Base-by-base conservation (phyloP, 2,113 vertebrate species). In the Eonycteris spelaea region DNA sequence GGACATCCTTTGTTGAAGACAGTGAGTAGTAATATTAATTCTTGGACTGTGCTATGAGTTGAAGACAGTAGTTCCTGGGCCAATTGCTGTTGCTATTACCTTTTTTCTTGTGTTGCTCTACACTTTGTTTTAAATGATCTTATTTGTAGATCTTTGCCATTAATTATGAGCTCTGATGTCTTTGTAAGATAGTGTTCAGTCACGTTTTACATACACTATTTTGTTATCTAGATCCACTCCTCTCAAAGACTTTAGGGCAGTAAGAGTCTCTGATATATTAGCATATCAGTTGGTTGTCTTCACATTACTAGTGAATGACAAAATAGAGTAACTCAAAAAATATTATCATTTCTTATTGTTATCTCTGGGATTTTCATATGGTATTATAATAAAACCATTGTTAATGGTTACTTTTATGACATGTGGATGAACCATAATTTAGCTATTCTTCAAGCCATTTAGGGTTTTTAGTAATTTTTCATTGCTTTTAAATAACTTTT, bases 241-340 rank as follows among this genome's bases (percentile, higher is more conserved):
- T 70, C 19, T 77, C 24, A 79, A 57, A 93, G 53, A 85, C 61
- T 43, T 84, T 70, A 88, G 9, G 55, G 48, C 13, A 51, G 0
- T 40, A 61, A 67, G 21, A 79, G 19, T 82, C 33, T 91, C 28
- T 63, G 21, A 94, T 59, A 89, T 7, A 12, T 67, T 90, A 86
- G 18, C 83, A 2, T 51, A 73, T 93, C 40, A 57, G 6, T 65
- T 94, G 30, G 16, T 86, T 12, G 24, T 77, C 68, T 95, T 91
- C n/a, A 51, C 16, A 63, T 94, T 83, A 65, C 19, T 86, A 67
- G 4, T 78, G 71, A 93, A 67, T 87, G 55, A 84, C 26, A 94
- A 73, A 91, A 40, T 68, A n/a, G 2, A 94, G 26, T 80, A 79
- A 91, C 53, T 91, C 89, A 61, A 86, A 95, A 95, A 95, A 43